A percentile compares a stretch with the other conserved stretches of the same genome.
These are phyloP conservation scores for Aurelia coerulea DNA, from an alignment of 30 jellyfish, hydroid and myxozoan genomes.

Conservation along the genomic window DNA sequence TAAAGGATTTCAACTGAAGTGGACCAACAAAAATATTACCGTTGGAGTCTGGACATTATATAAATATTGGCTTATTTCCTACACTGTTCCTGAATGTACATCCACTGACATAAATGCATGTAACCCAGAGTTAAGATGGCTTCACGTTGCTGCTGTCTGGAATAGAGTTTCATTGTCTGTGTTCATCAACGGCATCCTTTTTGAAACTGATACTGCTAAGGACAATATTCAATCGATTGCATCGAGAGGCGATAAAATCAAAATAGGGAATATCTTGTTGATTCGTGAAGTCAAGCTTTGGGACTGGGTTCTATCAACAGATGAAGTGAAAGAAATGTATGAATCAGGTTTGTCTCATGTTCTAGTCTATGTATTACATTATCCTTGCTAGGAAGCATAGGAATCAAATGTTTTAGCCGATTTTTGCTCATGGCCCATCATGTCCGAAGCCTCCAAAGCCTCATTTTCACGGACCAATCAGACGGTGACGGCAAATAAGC, in stretches of 20 bases:
- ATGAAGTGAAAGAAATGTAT: not conserved
- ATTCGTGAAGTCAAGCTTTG: constrained; percentile 19
- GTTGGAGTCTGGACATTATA: not conserved
- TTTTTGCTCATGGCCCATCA: no score
- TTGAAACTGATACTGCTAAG: not conserved
- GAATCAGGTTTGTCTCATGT: constrained; percentile 17
- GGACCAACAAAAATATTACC: not conserved
- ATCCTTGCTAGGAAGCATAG: not conserved
- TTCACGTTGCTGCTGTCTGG: constrained; percentile 30
- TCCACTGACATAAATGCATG: not conserved
- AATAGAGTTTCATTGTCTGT: not conserved
- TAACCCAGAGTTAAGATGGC: constrained; percentile 18
- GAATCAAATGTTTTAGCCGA: no score
- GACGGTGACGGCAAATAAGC: no score
- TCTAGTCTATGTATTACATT: not conserved
- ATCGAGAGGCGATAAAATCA: not conserved
- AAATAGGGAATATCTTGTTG: not conserved
- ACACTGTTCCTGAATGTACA: constrained; percentile 36
- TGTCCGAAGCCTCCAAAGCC: no score
- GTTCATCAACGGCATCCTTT: constrained; percentile 13
- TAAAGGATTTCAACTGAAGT: not conserved
- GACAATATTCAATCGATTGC: not conserved
- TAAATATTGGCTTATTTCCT: not conserved
- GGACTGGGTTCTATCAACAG: constrained; percentile 7
- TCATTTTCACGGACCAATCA: no score